Evolutionary conservation across 2,888 invertebrate species (phyloP).

Genomic region (Rhaphigaster nebulosa): DNA sequence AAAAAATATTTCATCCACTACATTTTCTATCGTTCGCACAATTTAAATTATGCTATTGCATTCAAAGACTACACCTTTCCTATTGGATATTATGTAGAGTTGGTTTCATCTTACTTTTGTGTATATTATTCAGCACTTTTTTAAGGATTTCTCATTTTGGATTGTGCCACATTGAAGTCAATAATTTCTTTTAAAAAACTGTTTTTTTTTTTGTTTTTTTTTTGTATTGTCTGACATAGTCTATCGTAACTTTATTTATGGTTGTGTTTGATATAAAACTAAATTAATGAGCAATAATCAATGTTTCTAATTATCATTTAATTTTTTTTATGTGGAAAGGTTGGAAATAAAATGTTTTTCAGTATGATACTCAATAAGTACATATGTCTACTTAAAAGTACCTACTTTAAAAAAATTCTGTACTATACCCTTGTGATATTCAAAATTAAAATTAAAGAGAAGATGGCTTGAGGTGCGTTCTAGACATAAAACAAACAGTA

Average conservation of each 20-base stretch:
- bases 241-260: neutral
- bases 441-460: no score
- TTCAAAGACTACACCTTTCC: slow-evolving; percentile 36
- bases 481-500: no score
- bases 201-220: no score
- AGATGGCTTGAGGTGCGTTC: no score
- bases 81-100: slow-evolving; percentile 23
- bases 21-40: slow-evolving; percentile 13
- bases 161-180: neutral
- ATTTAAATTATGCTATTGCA: slow-evolving; percentile 29
- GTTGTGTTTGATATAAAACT: neutral
- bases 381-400: no score
- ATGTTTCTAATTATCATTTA: neutral
- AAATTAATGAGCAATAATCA: neutral
- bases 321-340: neutral
- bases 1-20: slow-evolving; percentile 20
- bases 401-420: no score
- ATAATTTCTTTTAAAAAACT: neutral
- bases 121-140: slow-evolving; percentile 18
- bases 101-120: slow-evolving; percentile 3
- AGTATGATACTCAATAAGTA: no score
- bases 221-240: neutral
- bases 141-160: slow-evolving; percentile 20
- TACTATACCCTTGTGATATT: no score
- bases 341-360: no score